A percentile compares a stretch with the other conserved stretches of the same genome.
Conservation (phyloP, 2,113 vertebrate genomes). For the Thalassoma bifasciatum region DNA sequence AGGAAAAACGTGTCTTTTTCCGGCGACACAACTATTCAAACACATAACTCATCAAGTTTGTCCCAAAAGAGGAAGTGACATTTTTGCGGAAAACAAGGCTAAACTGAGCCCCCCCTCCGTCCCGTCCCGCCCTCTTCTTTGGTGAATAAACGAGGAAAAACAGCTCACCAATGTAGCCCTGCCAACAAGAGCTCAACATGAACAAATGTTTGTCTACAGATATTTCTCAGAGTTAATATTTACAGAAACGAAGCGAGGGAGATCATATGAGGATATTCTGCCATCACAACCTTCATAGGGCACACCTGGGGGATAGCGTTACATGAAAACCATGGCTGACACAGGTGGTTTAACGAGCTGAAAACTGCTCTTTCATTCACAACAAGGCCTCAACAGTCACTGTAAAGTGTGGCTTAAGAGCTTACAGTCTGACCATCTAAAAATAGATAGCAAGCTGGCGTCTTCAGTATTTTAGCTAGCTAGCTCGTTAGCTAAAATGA, state of each 20-base stretch:
- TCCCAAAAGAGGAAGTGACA: not conserved
- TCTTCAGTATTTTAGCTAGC: conserved; percentile 51
- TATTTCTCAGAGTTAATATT: conserved; percentile 13
- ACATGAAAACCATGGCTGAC: conserved; percentile 3
- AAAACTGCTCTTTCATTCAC: conserved; percentile 5
- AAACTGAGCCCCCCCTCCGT: conserved; percentile 6
- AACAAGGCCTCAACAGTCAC: not conserved
- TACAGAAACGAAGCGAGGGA: not conserved
- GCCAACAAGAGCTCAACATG: not conserved
- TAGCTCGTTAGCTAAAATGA: conserved; percentile 43
- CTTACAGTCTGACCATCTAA: conserved; percentile 61
- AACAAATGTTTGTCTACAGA: conserved; percentile 1
- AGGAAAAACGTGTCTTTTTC: not conserved
- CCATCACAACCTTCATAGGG: not conserved
- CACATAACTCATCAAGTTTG: conserved; percentile 9
- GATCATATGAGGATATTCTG: not conserved
- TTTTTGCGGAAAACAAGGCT: conserved; percentile 5
- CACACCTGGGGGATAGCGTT: conserved; percentile 57
- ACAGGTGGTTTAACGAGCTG: conserved; percentile 17
- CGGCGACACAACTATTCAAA: conserved; percentile 26
- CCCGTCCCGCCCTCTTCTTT: not conserved
- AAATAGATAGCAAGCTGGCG: conserved; percentile 70
- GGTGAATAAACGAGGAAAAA: not conserved
- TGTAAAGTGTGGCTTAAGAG: conserved; percentile 54
- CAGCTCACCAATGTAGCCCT: not conserved